These are phyloP conservation scores for Empis stercorea DNA, from an alignment of 2,888 invertebrate genomes.

Conservation along the genomic window DNA sequence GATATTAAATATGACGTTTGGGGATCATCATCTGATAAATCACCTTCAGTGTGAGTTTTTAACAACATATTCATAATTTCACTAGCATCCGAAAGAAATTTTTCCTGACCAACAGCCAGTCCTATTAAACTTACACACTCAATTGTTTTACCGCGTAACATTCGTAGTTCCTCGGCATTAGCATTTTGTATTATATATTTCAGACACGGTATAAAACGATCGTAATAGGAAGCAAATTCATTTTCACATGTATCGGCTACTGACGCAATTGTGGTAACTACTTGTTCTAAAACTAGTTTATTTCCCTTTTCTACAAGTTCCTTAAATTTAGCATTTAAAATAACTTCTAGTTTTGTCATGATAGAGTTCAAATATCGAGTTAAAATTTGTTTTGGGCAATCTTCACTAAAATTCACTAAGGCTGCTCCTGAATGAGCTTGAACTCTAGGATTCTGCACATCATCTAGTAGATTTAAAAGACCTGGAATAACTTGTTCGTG, in stretches of 20 bases:
- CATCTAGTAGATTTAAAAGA: conserved; percentile 75
- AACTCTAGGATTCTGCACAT: conserved; percentile 84
- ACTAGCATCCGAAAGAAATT: conserved; percentile 81
- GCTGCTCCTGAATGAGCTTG: conserved; percentile 80
- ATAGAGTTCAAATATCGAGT: conserved; percentile 82
- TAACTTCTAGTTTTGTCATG: conserved; percentile 79
- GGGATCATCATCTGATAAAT: conserved; percentile 87
- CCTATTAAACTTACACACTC: conserved; percentile 98
- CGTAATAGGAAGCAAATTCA: conserved; percentile 89
- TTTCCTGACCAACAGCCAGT: conserved; percentile 65
- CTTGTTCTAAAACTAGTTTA: conserved; percentile 91
- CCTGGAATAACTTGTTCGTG: conserved; percentile 91
- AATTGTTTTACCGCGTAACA: conserved; percentile 94
- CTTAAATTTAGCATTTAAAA: conserved; percentile 84
- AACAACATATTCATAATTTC: conserved; percentile 92
- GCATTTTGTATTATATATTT: conserved; percentile 96
- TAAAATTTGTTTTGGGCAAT: conserved; percentile 90
- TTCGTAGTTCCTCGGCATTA: conserved; percentile 70
- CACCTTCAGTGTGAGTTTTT: conserved; percentile 76
- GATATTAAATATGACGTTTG: conserved; percentile 96
- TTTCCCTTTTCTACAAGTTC: conserved; percentile 89
- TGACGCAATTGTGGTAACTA: conserved; percentile 94
- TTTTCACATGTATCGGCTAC: conserved; percentile 97
- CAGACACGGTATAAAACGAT: conserved; percentile 82
- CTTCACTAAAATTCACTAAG: conserved; percentile 97